Conservation (phyloP, 2,113 vertebrate genomes). For the Urocynchramus pylzowi region DNA sequence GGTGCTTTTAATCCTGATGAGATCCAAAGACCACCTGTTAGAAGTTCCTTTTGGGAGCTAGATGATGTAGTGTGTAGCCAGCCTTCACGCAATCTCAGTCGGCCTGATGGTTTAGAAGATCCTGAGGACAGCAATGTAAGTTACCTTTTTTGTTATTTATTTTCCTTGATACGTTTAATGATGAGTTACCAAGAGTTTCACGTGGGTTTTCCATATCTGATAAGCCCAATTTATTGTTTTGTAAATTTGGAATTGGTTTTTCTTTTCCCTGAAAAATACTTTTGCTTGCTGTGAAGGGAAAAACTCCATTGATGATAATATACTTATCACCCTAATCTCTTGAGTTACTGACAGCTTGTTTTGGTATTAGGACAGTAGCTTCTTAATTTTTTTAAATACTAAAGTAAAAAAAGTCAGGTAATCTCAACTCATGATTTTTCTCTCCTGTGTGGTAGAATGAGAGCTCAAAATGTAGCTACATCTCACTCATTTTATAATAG, state of each 20-base stretch:
- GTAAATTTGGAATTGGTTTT: background rate
- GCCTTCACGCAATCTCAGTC: constrained; percentile 90
- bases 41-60: constrained; percentile 82
- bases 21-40: constrained; percentile 87
- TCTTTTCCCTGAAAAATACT: background rate
- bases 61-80: constrained; percentile 95
- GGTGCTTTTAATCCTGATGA: constrained; percentile 90
- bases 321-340: background rate
- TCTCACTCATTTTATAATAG: background rate
- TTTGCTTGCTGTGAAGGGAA: background rate
- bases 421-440: background rate
- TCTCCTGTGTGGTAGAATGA: background rate
- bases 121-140: constrained; percentile 80
- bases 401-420: background rate
- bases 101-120: constrained; percentile 92
- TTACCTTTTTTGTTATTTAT: background rate
- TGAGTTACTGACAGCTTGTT: background rate
- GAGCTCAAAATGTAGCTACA: background rate
- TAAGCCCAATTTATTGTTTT: background rate
- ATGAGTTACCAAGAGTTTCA: background rate
- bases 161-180: background rate
- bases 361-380: background rate
- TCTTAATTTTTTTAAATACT: background rate
- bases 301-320: background rate
- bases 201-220: background rate